Evolutionary conservation across 64 coral and sea anemone genomes (phyloP).

Genomic region (Porites australiensis): DNA sequence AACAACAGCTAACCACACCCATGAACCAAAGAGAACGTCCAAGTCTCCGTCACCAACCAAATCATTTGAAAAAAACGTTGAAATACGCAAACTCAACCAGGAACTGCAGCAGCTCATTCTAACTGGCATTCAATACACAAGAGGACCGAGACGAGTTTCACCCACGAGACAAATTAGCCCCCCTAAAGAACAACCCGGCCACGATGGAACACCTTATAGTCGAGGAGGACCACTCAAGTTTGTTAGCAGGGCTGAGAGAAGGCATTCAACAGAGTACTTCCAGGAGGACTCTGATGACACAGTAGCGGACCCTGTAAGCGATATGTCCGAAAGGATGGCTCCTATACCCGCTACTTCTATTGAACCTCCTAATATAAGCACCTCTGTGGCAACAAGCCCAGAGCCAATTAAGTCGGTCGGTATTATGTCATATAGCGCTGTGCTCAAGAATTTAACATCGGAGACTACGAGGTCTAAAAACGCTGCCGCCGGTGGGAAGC

Average conservation of each 20-base stretch:
- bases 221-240: neutral
- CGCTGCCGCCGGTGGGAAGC: neutral
- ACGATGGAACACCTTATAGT: constrained; percentile 41
- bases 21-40: neutral
- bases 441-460: constrained; percentile 33
- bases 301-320: neutral
- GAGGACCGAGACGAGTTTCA: neutral
- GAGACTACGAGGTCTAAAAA: neutral
- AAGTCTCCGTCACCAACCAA: constrained; percentile 27
- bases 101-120: constrained; percentile 47
- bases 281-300: neutral
- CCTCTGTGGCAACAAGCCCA: constrained; percentile 7
- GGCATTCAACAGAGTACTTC: neutral
- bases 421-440: constrained; percentile 61
- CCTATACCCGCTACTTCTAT: neutral
- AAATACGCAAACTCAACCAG: constrained; percentile 21
- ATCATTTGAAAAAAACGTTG: neutral
- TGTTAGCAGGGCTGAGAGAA: neutral
- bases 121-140: neutral
- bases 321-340: constrained; percentile 30
- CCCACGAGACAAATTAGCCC: constrained; percentile 15
- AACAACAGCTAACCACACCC: neutral
- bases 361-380: neutral
- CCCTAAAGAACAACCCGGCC: neutral
- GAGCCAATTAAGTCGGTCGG: neutral